These are phyloP conservation scores for Megaustenia siamemsis DNA, from an alignment of 2,888 invertebrate species.

Conservation along the genomic window DNA sequence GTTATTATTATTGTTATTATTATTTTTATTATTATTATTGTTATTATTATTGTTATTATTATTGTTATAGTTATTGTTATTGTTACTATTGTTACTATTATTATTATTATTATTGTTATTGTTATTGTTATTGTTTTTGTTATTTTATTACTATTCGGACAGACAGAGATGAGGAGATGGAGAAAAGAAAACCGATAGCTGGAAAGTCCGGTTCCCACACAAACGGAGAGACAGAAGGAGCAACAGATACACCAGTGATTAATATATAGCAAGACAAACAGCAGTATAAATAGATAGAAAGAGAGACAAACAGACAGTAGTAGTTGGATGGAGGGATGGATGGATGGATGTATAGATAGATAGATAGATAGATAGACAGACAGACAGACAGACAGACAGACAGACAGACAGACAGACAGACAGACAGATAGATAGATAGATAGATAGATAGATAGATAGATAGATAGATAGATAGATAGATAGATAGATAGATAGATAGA, in stretches of 20 bases:
- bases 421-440: background rate
- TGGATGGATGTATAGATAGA: too few relatives aligned
- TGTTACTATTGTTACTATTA: background rate
- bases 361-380: too few relatives aligned
- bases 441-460: constrained; percentile 1
- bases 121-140: background rate
- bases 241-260: too few relatives aligned
- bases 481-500: background rate
- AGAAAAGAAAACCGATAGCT: too few relatives aligned
- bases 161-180: too few relatives aligned
- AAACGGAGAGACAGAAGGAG: too few relatives aligned
- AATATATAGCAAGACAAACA: too few relatives aligned
- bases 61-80: background rate
- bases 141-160: background rate
- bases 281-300: too few relatives aligned
- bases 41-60: background rate
- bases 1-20: background rate
- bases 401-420: background rate
- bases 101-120: background rate
- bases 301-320: too few relatives aligned
- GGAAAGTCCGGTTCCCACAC: too few relatives aligned
- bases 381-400: too few relatives aligned
- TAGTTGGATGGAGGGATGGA: too few relatives aligned
- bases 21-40: background rate
- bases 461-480: background rate